Percentiles rank a stretch among this genome's conserved stretches.
phyloP scores from a whole-genome alignment of 2,888 invertebrate genomes.

The Portevinia maculata region DNA sequence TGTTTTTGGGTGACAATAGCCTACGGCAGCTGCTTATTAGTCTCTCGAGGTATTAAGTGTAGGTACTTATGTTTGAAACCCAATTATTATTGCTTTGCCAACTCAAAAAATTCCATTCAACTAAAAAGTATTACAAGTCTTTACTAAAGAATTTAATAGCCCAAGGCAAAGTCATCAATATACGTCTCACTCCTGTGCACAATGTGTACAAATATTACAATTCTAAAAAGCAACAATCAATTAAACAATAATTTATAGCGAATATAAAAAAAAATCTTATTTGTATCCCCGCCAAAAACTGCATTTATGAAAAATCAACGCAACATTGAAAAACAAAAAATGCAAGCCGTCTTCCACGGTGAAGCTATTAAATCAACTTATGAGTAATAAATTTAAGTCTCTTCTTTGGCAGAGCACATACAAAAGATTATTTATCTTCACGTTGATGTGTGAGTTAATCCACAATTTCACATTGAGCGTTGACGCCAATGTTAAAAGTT shows the following conservation, averaged over 20 bases:
- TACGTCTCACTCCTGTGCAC: slow-evolving; percentile 5
- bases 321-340: slow-evolving; percentile 1
- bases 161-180: slow-evolving; percentile 30
- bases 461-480: slow-evolving; percentile 41
- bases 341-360: slow-evolving; percentile 9
- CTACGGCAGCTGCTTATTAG: too few relatives aligned
- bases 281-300: slow-evolving; percentile 5
- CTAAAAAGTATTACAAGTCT: not conserved
- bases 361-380: slow-evolving; percentile 28
- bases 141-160: slow-evolving; percentile 12
- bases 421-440: slow-evolving; percentile 7
- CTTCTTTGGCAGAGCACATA: slow-evolving; percentile 1
- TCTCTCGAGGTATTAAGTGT: too few relatives aligned
- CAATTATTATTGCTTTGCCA: too few relatives aligned
- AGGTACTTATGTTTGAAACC: too few relatives aligned
- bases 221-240: slow-evolving; percentile 20
- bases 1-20: too few relatives aligned
- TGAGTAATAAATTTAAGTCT: slow-evolving; percentile 37
- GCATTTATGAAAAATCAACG: slow-evolving; percentile 21
- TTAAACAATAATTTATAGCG: slow-evolving; percentile 2
- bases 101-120: not conserved
- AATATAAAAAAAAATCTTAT: slow-evolving; percentile 23
- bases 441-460: slow-evolving; percentile 45
- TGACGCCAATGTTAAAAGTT: slow-evolving; percentile 7
- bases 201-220: slow-evolving; percentile 18